Evolutionary conservation across 2,797 vertebrate species (phyloP), one percentile per base, ranked within the genome.

Genomic region (Lagorchestes hirsutus): DNA sequence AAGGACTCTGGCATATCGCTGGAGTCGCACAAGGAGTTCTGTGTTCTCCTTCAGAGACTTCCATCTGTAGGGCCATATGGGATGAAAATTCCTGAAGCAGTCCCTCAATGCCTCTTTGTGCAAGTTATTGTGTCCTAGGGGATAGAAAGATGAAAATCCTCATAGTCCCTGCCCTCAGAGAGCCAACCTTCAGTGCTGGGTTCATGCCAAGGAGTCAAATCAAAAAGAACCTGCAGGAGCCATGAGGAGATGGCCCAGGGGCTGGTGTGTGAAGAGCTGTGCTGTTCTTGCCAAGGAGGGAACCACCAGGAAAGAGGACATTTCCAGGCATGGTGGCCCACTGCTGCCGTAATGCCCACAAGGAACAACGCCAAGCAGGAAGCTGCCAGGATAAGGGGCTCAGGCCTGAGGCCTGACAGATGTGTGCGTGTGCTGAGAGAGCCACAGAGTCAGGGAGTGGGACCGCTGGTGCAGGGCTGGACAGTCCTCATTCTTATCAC

Each of bases 1-100:
- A 54, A 90, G 95, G 95, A 92, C 55, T 74, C 14, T 57, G 46
- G 54, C 11, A 6, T 91, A n/a, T 54, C 93, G 93, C 95, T 95
- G 54, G 2, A 94, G n/a, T 94, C 92, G 55, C 2, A 94, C 31
- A 18, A 93, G 28, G 29, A 62, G 13, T 92, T 59, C 96, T 96
- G 50, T 3, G 5, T 90, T 95, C 96, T 13, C 96, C 57, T 55
- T 16, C n/a, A 95, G 0, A 93, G 62, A 55, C 91, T 52, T 92
- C 29, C 93, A 52, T 94, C 93, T 90, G n/a, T 24, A n/a, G 46
- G 52, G 18, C 74, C 40, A 46, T 4, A 11, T 46, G n/a, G 9
- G 29, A 46, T 24, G 40, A 24, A 6, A 40, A 11, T 82, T 46
- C 40, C 40, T 82, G n/a, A 24, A 18, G 6, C 6, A 24, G 74